phyloP scores from a whole-genome alignment of 2,888 invertebrate species.

The Cancer borealis region DNA sequence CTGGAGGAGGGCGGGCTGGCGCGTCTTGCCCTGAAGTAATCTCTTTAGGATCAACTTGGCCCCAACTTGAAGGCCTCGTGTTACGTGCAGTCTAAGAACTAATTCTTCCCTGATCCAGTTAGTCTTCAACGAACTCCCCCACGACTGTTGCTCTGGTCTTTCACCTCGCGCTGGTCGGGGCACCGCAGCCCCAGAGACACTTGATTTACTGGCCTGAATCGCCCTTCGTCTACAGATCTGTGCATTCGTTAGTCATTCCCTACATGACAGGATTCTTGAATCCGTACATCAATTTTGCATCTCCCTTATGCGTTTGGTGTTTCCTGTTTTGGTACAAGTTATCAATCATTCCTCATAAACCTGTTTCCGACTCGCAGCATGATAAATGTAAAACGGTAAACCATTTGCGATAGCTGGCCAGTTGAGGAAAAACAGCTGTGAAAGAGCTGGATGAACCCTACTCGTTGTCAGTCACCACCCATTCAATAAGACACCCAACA shows the following conservation, averaged over 20 bases:
- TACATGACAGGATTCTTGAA: background rate
- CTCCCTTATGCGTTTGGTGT: background rate
- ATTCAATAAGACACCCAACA: background rate
- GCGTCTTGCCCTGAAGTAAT: constrained; percentile 27
- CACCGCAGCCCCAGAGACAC: background rate
- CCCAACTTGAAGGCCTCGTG: constrained; percentile 22
- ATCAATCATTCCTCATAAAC: background rate
- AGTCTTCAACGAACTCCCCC: background rate
- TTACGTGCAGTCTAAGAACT: constrained; percentile 14
- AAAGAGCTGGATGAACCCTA: background rate
- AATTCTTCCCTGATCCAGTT: constrained; percentile 6
- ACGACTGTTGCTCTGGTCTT: constrained; percentile 15
- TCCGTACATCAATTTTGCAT: background rate
- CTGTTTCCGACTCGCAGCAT: background rate
- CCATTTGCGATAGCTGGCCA: background rate
- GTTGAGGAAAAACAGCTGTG: no score
- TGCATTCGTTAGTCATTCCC: background rate
- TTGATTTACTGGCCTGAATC: background rate
- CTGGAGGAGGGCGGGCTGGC: background rate
- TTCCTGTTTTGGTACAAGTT: background rate
- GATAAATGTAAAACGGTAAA: background rate
- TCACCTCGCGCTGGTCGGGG: background rate
- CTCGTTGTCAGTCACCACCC: background rate
- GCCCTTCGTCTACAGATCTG: background rate
- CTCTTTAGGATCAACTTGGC: constrained; percentile 15